phyloP scores from a whole-genome alignment of 2,888 invertebrate species.

The Caenorhabditis becei region DNA sequence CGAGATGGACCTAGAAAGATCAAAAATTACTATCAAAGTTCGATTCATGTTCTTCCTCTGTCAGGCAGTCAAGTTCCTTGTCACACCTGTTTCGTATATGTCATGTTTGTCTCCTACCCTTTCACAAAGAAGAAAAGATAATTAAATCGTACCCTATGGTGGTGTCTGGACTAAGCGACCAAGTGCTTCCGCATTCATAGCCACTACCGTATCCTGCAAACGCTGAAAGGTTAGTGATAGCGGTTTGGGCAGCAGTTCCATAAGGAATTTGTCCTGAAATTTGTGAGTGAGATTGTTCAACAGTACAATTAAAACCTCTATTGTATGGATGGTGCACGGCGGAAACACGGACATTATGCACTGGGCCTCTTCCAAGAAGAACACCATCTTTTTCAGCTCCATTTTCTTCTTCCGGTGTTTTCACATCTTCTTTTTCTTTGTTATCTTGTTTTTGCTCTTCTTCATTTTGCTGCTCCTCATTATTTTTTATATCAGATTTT shows the following conservation, averaged over 20 bases:
- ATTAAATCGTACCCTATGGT: slow-evolving; percentile 60
- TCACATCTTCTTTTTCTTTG: slow-evolving; percentile 44
- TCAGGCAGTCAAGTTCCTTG: neutral
- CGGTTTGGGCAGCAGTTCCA: slow-evolving; percentile 65
- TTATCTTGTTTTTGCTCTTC: slow-evolving; percentile 5
- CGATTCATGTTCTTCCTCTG: slow-evolving; percentile 6
- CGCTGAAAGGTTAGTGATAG: slow-evolving; percentile 69
- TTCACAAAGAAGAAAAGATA: slow-evolving; percentile 23
- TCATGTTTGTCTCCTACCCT: slow-evolving; percentile 28
- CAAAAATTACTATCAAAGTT: slow-evolving; percentile 2
- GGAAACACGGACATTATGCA: slow-evolving; percentile 65
- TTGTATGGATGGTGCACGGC: slow-evolving; percentile 68
- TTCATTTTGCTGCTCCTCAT: slow-evolving; percentile 56
- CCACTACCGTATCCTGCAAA: slow-evolving; percentile 71
- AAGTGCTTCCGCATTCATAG: slow-evolving; percentile 76
- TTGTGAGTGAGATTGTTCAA: too few relatives aligned
- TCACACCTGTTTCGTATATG: slow-evolving; percentile 20
- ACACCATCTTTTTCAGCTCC: slow-evolving; percentile 65
- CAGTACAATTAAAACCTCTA: slow-evolving; percentile 38
- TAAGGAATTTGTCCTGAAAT: slow-evolving; percentile 58
- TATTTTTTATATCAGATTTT: slow-evolving; percentile 23
- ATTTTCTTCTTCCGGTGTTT: slow-evolving; percentile 39
- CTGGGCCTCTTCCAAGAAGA: slow-evolving; percentile 79
- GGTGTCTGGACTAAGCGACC: slow-evolving; percentile 69
- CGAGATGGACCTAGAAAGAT: slow-evolving; percentile 53